Evolutionary conservation across 2,888 invertebrate species (phyloP).

Genomic region (Pristionchus japonicus): DNA sequence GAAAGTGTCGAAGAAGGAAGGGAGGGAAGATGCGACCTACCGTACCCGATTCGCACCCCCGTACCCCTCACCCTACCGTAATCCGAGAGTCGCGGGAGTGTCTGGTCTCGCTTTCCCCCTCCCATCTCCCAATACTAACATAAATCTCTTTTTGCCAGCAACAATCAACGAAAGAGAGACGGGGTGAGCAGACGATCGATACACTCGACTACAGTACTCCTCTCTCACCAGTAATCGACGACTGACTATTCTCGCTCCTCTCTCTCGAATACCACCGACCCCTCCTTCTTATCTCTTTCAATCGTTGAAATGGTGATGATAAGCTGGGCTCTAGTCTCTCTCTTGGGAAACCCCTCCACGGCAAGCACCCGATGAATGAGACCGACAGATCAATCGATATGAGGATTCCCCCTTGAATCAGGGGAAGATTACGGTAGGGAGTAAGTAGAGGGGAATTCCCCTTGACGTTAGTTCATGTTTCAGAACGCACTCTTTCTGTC

Average conservation of each 20-base stretch:
- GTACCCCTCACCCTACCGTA: not conserved
- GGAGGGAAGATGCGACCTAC: not conserved
- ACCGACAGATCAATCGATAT: not conserved
- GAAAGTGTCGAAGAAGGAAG: not conserved
- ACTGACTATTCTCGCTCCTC: conserved; percentile 13
- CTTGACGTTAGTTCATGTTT: not conserved
- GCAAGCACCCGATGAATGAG: not conserved
- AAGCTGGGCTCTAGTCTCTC: conserved; percentile 27
- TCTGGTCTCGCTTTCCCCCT: not conserved
- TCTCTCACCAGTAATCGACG: conserved; percentile 22
- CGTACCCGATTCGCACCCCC: conserved; percentile 14
- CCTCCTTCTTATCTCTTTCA: conserved; percentile 22
- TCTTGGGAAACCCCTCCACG: conserved; percentile 21
- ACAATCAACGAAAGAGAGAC: not conserved
- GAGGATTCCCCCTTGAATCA: not conserved
- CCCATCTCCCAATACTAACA: conserved; percentile 22
- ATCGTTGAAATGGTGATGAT: conserved; percentile 40
- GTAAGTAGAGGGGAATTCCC: not conserved
- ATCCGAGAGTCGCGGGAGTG: not conserved
- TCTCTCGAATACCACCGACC: conserved; percentile 16
- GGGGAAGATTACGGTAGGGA: not conserved
- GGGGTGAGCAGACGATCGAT: conserved; percentile 13
- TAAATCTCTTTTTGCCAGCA: conserved; percentile 26
- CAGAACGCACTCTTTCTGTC: conserved; percentile 2
- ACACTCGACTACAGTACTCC: not conserved